Evolutionary conservation across 2,888 invertebrate species (phyloP), one percentile per base, ranked within the genome.

Genomic region (Habroteleia sp.): DNA sequence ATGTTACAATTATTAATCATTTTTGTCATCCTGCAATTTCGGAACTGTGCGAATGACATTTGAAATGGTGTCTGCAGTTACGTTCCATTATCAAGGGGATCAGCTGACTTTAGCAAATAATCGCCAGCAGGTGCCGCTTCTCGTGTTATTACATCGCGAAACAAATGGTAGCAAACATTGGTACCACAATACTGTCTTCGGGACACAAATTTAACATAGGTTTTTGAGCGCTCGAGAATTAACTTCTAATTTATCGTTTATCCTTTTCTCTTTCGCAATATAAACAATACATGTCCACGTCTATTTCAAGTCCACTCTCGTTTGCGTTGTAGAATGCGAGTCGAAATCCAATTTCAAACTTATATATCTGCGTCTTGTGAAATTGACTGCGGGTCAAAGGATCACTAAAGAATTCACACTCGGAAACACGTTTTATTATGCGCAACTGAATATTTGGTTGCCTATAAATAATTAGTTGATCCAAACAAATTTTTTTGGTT

Each of bases 51-150:
- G 13, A 14, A 46, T 48, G 48, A 58, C 27, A 33, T 25, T 41
- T 58, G 23, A 23, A 42, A 35, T 52, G 25, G 16, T 37, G 20
- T 52, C 65, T 65, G 41, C 54, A 35, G 5, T 8, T 13, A 35
- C 11, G 29, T 56, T 37, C 44, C 50, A 72, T 56, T 63, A 65
- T 50, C 54, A 56, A 72, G 46, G 16, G 29, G 52, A 66, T 66
- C 37, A 66, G 37, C 52, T 44, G 44, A 20, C 54, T 66, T 65
- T 54, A 54, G 17, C 33, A 54, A 65, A 44, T 52, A 54, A 65
- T 65, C 31, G 29, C 37, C 25, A 35, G 29, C 65, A 65, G 65
- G 44, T 65, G 65, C 29, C 17, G 8, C n/a, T 27, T 37, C 35
- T 42, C 25, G 1, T 52, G 44, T 52, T 65, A 65, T 65, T 65